These are phyloP conservation scores for Esox niger DNA, from an alignment of 2,113 vertebrate genomes.

Conservation along the genomic window DNA sequence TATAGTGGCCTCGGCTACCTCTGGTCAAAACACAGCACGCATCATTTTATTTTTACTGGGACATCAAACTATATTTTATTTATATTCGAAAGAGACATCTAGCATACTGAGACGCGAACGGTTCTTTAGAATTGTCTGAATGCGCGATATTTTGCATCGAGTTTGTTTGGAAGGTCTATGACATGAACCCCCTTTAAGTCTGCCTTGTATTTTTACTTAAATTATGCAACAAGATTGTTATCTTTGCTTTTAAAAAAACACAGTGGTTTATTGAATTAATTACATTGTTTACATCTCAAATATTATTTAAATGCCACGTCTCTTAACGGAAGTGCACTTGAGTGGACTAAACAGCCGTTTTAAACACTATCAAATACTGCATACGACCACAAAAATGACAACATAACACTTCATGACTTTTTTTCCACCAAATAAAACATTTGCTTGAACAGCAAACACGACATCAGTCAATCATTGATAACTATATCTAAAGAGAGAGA, in stretches of 20 bases:
- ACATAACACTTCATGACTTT: constrained; percentile 69
- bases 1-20: constrained; percentile 9
- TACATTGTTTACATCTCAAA: constrained; percentile 92
- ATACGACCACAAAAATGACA: constrained; percentile 75
- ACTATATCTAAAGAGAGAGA: constrained; percentile 73
- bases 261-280: constrained; percentile 95
- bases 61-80: constrained; percentile 16
- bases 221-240: constrained; percentile 33
- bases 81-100: neutral
- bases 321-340: constrained; percentile 82
- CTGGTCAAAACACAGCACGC: neutral
- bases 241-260: constrained; percentile 57
- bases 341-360: constrained; percentile 74
- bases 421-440: constrained; percentile 65
- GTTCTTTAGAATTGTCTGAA: no score
- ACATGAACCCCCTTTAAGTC: no score
- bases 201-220: neutral
- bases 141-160: no score
- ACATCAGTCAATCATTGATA: constrained; percentile 77
- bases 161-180: no score
- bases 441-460: constrained; percentile 67
- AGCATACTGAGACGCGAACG: no score
- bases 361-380: constrained; percentile 72
- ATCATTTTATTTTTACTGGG: neutral
- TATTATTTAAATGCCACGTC: constrained; percentile 85